Conservation (phyloP, 2,797 vertebrate genomes). For the Premnoplex brunnescens region DNA sequence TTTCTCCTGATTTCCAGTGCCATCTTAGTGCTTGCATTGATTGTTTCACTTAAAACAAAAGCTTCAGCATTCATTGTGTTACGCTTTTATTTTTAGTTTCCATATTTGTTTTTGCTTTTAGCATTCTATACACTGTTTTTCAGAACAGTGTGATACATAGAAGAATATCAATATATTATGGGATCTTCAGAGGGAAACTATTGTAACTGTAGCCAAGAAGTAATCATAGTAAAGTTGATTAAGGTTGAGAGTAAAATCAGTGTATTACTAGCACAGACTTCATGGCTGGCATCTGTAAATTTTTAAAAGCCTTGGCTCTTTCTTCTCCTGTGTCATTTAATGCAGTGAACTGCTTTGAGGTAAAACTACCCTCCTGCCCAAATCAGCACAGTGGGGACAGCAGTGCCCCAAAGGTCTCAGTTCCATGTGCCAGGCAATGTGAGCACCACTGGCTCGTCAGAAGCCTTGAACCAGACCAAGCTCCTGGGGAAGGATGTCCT, state of each 20-base stretch:
- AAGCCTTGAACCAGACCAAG: background rate
- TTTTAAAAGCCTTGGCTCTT: background rate
- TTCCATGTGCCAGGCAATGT: rapidly evolving
- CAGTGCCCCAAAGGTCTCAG: background rate
- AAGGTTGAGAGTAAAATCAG: background rate
- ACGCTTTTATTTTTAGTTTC: background rate
- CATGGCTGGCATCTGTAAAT: background rate
- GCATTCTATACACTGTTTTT: background rate
- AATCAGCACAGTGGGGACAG: background rate
- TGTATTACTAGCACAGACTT: background rate
- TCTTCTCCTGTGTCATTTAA: background rate
- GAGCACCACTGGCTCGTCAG: background rate
- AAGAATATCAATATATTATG: background rate
- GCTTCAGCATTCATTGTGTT: background rate
- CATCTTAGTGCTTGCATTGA: background rate
- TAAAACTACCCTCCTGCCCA: background rate
- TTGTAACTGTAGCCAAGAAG: background rate
- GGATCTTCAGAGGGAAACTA: background rate
- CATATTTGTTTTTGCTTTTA: background rate
- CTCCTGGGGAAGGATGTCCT: background rate
- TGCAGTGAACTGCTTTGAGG: background rate
- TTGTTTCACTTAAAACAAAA: background rate
- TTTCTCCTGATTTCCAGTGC: background rate
- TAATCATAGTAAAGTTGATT: background rate
- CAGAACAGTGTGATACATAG: background rate